Conservation (phyloP, 2,888 invertebrate species). For the Folsomia manolachei region DNA sequence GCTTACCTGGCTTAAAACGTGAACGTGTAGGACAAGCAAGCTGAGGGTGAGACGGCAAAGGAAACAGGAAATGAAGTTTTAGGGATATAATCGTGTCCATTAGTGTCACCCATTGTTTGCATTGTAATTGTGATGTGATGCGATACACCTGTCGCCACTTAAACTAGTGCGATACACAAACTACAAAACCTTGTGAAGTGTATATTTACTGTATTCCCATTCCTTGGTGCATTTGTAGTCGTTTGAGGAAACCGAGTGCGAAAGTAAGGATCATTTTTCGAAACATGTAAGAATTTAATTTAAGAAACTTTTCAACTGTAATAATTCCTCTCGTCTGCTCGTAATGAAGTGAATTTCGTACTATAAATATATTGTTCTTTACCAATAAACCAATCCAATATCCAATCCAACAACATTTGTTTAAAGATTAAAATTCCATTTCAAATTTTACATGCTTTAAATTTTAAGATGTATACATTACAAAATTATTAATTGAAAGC, state of each 20-base stretch:
- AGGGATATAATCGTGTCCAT: background rate
- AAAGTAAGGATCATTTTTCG: background rate
- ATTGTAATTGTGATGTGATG: background rate
- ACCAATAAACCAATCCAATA: background rate
- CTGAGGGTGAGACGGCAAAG: background rate
- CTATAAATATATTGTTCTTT: background rate
- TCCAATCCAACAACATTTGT: background rate
- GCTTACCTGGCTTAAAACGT: background rate
- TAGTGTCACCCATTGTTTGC: background rate
- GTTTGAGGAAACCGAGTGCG: background rate
- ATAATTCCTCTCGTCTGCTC: background rate
- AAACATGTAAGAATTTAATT: background rate
- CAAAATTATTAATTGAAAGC: too few species aligned
- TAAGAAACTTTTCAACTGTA: too few species aligned
- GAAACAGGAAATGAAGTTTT: constrained; percentile 8
- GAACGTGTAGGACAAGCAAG: background rate
- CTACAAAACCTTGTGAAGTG: background rate
- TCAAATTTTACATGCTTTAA: too few species aligned
- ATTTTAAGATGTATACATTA: too few species aligned
- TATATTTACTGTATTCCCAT: background rate
- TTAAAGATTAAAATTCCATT: background rate
- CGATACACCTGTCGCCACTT: background rate
- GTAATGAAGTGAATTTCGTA: too few species aligned
- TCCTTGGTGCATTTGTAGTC: background rate
- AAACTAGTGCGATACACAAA: too few species aligned